Percentiles rank a stretch among this genome's conserved stretches.
Conservation (phyloP, 2,888 invertebrate genomes). For the Spodoptera littoralis region DNA sequence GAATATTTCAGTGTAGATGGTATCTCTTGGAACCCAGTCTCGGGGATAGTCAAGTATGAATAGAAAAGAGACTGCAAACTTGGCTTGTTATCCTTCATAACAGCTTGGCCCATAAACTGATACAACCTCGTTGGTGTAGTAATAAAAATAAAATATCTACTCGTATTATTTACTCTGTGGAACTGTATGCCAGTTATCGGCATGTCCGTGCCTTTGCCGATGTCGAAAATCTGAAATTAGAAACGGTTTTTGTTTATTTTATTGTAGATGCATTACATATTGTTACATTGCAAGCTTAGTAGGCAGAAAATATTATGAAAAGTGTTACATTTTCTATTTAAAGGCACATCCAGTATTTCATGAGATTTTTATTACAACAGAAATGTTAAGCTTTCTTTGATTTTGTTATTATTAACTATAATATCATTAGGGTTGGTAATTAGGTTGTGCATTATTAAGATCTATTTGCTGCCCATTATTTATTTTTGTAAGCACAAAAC, state of each 20-base stretch:
- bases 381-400: too few relatives aligned
- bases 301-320: slow-evolving; percentile 6
- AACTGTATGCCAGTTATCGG: slow-evolving; percentile 97
- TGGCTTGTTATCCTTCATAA: slow-evolving; percentile 92
- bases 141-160: slow-evolving; percentile 94
- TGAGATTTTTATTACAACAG: too few relatives aligned
- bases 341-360: too few relatives aligned
- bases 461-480: too few relatives aligned
- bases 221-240: slow-evolving; percentile 93
- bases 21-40: slow-evolving; percentile 92
- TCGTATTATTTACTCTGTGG: slow-evolving; percentile 91
- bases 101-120: slow-evolving; percentile 94
- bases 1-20: slow-evolving; percentile 93
- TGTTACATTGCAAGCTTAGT: slow-evolving; percentile 18
- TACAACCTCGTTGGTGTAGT: slow-evolving; percentile 95
- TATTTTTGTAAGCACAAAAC: too few relatives aligned
- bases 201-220: slow-evolving; percentile 93
- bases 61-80: slow-evolving; percentile 94
- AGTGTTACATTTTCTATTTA: too few relatives aligned
- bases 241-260: background rate
- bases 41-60: slow-evolving; percentile 92
- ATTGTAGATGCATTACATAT: background rate
- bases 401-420: too few relatives aligned
- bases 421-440: too few relatives aligned
- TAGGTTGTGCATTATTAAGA: too few relatives aligned